Conservation (phyloP, 2,113 vertebrate genomes). For the Uropsilus gracilis region DNA sequence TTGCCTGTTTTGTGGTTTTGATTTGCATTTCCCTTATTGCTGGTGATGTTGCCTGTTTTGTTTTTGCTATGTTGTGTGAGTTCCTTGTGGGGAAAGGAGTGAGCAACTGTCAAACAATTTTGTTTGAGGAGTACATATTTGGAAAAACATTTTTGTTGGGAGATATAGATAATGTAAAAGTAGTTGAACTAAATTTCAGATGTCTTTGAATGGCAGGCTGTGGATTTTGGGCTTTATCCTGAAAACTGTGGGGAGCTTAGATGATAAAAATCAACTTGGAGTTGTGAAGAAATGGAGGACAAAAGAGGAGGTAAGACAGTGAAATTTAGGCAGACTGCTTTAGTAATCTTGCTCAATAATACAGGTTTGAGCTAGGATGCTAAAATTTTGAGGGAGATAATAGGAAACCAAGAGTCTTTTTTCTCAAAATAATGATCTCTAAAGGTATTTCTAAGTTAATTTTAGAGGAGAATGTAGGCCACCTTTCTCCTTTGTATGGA, state of each 20-base stretch:
- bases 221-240: not conserved
- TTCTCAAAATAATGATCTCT: constrained; percentile 7
- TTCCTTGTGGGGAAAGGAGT: no score
- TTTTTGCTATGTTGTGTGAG: no score
- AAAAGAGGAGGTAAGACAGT: not conserved
- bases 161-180: not conserved
- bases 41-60: no score
- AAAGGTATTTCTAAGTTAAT: constrained; percentile 5
- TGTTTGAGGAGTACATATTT: no score
- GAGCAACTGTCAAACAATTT: no score
- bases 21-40: no score
- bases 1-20: no score
- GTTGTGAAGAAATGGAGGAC: not conserved
- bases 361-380: not conserved
- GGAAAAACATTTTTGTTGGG: no score
- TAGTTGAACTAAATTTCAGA: not conserved
- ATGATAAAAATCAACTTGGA: not conserved
- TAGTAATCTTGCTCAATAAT: not conserved
- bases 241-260: not conserved
- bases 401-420: not conserved
- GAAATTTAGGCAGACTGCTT: not conserved
- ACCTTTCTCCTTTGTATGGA: not conserved
- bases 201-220: not conserved
- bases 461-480: not conserved
- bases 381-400: constrained; percentile 15